phyloP scores from a whole-genome alignment of 2,888 invertebrate genomes.

The Theretra japonica region DNA sequence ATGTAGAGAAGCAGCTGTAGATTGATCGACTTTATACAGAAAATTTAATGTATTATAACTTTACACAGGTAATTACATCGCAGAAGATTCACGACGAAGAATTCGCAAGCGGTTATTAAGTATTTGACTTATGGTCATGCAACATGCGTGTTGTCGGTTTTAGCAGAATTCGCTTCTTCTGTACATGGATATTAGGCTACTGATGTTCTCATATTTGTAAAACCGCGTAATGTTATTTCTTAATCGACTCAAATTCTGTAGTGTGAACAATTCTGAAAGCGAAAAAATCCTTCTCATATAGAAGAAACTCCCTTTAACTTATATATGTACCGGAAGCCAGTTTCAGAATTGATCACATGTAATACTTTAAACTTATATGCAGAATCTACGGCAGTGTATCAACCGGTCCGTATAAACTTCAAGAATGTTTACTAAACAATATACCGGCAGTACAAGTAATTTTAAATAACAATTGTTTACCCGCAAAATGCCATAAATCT shows the following conservation, averaged over 20 bases:
- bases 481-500: slow-evolving; percentile 5
- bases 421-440: not conserved
- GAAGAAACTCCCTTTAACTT: not conserved
- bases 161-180: not conserved
- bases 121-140: too few relatives aligned
- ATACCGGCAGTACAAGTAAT: not conserved
- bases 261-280: slow-evolving; percentile 10
- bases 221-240: not conserved
- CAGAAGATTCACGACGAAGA: slow-evolving; percentile 3
- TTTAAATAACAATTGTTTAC: not conserved
- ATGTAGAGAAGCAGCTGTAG: not conserved
- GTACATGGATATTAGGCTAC: not conserved
- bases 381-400: slow-evolving; percentile 22
- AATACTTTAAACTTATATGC: not conserved
- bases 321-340: not conserved
- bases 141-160: not conserved
- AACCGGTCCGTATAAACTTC: not conserved
- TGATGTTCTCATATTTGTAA: not conserved
- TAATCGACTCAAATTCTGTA: not conserved
- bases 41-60: not conserved
- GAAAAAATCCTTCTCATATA: not conserved
- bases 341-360: slow-evolving; percentile 6
- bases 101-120: not conserved
- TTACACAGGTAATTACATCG: too few relatives aligned
- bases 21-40: not conserved